Base-by-base conservation (phyloP, 2,797 vertebrate species). In the Karalla daura region DNA sequence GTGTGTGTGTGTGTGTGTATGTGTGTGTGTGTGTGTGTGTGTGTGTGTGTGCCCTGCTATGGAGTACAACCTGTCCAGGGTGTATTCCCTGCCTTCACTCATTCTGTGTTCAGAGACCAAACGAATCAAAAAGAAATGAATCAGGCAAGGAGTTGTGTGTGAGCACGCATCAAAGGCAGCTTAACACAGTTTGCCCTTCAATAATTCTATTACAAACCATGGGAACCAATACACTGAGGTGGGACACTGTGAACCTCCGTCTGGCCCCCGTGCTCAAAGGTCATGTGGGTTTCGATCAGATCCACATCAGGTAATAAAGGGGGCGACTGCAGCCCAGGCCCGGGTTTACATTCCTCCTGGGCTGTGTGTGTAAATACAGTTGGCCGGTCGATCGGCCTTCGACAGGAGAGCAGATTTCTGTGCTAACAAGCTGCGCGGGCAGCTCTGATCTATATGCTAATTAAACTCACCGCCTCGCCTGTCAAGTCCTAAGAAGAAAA, bases 401-500 rank as follows among this genome's bases (percentile, higher is more conserved):
- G 70, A 78, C 63, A 39, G 12, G 10, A 59, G 36, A 61, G 30
- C 55, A 65, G 18, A 61, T 39, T n/a, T 55, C 23, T 59, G 20
- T 54, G 17, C 53, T 59, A 64, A 77, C 17, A 70, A 64, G 52
- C 44, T 61, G 43, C 20, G 8, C 23, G 17, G 7, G 21, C 32
- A 49, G 21, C 43, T 70, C 37, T 41, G 37, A 85, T 80, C 60
- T 58, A 58, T 53, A 49, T 36, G 3, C 50, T 66, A 56, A 84
- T 81, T 71, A 83, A 66, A 44, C 39, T 2, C 4, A 20, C 28
- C 61, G 60, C 66, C 58, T 28, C 23, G n/a, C 33, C 21, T 20
- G 30, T 36, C 28, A 40, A 30, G 63, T 43, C 53, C 10, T 17
- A 13, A 72, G 15, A 27, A 35, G 14, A 52, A 36, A 43, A 14